phyloP scores from a whole-genome alignment of 2,797 vertebrate genomes.

The Phoxinus dragarum region DNA sequence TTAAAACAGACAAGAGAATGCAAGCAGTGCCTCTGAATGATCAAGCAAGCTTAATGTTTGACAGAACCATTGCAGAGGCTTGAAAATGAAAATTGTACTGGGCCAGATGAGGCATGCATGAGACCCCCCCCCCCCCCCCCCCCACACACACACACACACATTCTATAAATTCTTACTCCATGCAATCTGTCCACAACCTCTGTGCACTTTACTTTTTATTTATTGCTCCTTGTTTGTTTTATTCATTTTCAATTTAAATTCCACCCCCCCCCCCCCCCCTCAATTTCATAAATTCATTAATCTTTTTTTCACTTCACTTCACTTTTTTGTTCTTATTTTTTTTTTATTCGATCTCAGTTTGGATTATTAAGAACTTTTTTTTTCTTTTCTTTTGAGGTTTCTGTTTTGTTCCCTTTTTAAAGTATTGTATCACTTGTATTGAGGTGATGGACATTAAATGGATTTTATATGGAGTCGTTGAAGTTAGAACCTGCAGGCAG shows the following conservation, averaged over 20 bases:
- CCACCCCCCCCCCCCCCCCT: too few relatives aligned
- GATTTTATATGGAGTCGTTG: too few relatives aligned
- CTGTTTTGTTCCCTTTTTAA: not conserved
- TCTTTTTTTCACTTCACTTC: not conserved
- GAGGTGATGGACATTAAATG: not conserved
- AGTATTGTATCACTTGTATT: not conserved
- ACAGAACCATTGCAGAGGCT: not conserved
- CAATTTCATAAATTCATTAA: too few relatives aligned
- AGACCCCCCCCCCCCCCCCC: too few relatives aligned
- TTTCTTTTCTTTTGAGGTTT: not conserved
- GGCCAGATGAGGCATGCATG: not conserved
- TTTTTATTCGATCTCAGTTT: too few relatives aligned
- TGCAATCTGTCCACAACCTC: not conserved
- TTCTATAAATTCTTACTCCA: not conserved
- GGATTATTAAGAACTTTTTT: not conserved
- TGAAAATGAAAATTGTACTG: not conserved
- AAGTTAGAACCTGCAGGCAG: not conserved
- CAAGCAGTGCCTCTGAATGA: slow-evolving; percentile 14
- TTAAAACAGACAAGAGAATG: slow-evolving; percentile 30
- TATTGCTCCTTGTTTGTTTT: not conserved
- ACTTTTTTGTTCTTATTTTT: too few relatives aligned
- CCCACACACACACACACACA: too few relatives aligned
- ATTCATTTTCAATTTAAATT: not conserved
- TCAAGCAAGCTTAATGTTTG: slow-evolving; percentile 1
- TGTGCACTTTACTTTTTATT: not conserved